Percentiles rank a stretch among this genome's conserved stretches.
These are phyloP conservation scores for Oenanthe melanoleuca DNA, from an alignment of 2,113 vertebrate species.

Conservation along the genomic window DNA sequence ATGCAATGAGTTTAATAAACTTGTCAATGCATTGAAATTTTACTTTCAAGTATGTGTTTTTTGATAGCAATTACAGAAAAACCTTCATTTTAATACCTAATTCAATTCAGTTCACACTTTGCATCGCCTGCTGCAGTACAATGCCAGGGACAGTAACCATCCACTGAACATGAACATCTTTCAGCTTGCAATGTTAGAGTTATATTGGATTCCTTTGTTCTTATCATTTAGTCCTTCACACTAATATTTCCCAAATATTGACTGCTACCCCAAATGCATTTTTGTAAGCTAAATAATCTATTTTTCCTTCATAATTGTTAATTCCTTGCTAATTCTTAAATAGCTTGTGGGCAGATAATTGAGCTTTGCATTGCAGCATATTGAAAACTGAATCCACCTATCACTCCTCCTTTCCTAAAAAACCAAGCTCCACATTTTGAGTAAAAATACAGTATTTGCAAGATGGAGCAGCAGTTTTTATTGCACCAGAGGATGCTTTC, in stretches of 20 bases:
- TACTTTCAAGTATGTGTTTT: not conserved
- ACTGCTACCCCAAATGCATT: not conserved
- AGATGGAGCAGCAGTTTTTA: not conserved
- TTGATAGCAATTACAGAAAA: not conserved
- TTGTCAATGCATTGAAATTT: not conserved
- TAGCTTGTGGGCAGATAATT: not conserved
- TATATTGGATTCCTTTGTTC: not conserved
- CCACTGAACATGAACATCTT: not conserved
- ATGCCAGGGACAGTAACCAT: not conserved
- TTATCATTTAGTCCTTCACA: not conserved
- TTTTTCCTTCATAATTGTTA: not conserved
- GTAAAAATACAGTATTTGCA: not conserved
- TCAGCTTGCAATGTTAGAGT: not conserved
- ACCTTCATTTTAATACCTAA: not conserved
- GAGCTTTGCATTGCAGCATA: not conserved
- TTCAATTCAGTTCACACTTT: not conserved
- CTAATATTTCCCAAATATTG: not conserved
- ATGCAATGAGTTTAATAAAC: not conserved
- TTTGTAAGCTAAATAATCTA: not conserved
- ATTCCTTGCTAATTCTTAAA: not conserved
- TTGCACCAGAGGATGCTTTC: not conserved
- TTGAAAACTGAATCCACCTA: not conserved
- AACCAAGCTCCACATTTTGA: not conserved
- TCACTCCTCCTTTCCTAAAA: not conserved
- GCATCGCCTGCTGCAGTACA: not conserved